Conservation (phyloP, 1,140 invertebrate species). For the Nomia melanderi region DNA sequence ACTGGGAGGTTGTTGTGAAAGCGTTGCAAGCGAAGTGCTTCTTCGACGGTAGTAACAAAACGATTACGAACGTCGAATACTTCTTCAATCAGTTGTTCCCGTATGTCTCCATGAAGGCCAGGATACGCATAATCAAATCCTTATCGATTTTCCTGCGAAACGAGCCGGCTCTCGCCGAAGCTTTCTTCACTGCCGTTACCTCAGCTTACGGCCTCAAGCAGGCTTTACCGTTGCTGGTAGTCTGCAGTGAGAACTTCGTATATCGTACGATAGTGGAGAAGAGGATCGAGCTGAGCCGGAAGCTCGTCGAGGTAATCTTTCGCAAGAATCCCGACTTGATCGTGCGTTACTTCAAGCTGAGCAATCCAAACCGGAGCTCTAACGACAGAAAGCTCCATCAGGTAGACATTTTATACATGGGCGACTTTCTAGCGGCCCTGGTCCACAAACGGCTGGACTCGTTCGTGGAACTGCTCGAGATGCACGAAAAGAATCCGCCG, state of each 20-base stretch:
- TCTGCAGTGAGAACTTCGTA: constrained; percentile 62
- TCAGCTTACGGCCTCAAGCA: constrained; percentile 51
- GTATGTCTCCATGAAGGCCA: constrained; percentile 60
- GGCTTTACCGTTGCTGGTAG: constrained; percentile 57
- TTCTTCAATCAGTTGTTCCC: constrained; percentile 65
- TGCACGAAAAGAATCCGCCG: constrained; percentile 19
- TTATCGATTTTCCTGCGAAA: constrained; percentile 51
- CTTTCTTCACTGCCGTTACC: constrained; percentile 55
- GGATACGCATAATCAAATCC: constrained; percentile 62
- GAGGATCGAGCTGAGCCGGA: constrained; percentile 39
- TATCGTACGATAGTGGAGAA: constrained; percentile 38
- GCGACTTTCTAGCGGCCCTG: constrained; percentile 48
- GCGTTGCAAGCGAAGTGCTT: constrained; percentile 68
- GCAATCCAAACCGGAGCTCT: background rate
- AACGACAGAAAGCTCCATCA: constrained; percentile 17
- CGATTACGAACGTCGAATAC: constrained; percentile 58
- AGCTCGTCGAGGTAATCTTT: constrained; percentile 55
- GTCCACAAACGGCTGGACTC: constrained; percentile 51
- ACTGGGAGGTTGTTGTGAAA: constrained; percentile 58
- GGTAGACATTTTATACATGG: constrained; percentile 3
- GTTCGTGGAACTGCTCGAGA: constrained; percentile 55
- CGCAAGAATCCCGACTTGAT: constrained; percentile 63
- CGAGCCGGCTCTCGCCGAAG: constrained; percentile 47
- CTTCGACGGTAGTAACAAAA: constrained; percentile 56
- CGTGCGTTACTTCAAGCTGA: constrained; percentile 67